phyloP scores from a whole-genome alignment of 2,888 invertebrate species.

The Abrostola tripartita region DNA sequence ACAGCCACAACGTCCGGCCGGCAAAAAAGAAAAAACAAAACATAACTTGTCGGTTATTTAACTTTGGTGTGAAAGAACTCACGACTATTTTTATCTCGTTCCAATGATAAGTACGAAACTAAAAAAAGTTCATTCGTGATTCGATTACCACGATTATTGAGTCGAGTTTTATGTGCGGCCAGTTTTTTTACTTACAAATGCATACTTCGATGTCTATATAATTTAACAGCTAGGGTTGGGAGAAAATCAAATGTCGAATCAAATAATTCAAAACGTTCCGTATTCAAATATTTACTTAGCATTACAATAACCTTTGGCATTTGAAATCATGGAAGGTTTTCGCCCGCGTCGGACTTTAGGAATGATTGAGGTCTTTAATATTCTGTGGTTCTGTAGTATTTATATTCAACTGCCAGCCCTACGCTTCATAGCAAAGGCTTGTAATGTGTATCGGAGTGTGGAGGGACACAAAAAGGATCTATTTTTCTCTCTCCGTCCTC shows the following conservation, averaged over 20 bases:
- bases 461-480: slow-evolving; percentile 58
- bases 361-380: slow-evolving; percentile 26
- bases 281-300: slow-evolving; percentile 57
- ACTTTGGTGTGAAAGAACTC: slow-evolving; percentile 71
- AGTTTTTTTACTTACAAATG: slow-evolving; percentile 59
- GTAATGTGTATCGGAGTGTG: slow-evolving; percentile 47
- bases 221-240: slow-evolving; percentile 47
- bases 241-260: slow-evolving; percentile 47
- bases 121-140: slow-evolving; percentile 68
- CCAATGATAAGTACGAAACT: slow-evolving; percentile 50
- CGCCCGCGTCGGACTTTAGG: slow-evolving; percentile 24
- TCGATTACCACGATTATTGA: slow-evolving; percentile 73
- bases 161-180: slow-evolving; percentile 58
- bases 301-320: slow-evolving; percentile 54
- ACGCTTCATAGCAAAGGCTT: slow-evolving; percentile 40
- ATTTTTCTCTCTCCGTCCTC: slow-evolving; percentile 67
- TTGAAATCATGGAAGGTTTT: slow-evolving; percentile 44
- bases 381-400: slow-evolving; percentile 5
- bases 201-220: slow-evolving; percentile 53
- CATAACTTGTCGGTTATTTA: slow-evolving; percentile 60
- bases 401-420: slow-evolving; percentile 37
- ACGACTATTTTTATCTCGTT: slow-evolving; percentile 68
- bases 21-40: slow-evolving; percentile 61
- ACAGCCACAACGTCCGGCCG: slow-evolving; percentile 40
- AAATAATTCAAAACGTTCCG: slow-evolving; percentile 47